Evolutionary conservation across 30 jellyfish, hydroid and myxozoan genomes (phyloP).

Genomic region (Chrysaora quinquecirrha): DNA sequence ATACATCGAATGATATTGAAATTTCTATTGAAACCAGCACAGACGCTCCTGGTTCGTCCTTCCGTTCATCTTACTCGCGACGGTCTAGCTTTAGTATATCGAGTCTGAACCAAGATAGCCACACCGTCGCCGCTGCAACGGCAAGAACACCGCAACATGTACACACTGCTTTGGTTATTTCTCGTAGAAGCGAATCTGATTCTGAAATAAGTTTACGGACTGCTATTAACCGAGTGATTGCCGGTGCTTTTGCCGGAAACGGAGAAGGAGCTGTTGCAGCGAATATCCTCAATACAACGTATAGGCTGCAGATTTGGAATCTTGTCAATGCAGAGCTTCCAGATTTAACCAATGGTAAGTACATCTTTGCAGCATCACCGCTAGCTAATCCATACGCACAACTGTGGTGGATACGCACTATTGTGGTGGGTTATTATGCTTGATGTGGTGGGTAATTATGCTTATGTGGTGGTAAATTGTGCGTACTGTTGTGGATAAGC

Average conservation of each 20-base stretch:
- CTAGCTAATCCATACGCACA: no score
- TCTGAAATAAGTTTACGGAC: constrained; percentile 71
- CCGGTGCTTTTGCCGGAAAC: constrained; percentile 93
- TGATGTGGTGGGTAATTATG: no score
- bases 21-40: no score
- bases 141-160: constrained; percentile 87
- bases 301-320: constrained; percentile 94
- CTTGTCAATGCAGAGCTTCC: constrained; percentile 24
- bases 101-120: constrained; percentile 19
- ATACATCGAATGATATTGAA: no score
- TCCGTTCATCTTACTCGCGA: no score
- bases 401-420: no score
- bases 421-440: no score
- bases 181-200: constrained; percentile 52
- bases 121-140: constrained; percentile 88
- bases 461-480: no score
- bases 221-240: constrained; percentile 91
- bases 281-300: constrained; percentile 84
- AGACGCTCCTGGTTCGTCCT: no score
- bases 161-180: constrained; percentile 85
- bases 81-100: constrained; percentile 50
- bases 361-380: no score
- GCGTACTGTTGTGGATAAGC: no score
- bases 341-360: constrained; percentile 56
- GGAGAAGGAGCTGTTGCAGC: constrained; percentile 97